Base-by-base conservation (phyloP, 2,113 vertebrate genomes). In the Hylia prasina region DNA sequence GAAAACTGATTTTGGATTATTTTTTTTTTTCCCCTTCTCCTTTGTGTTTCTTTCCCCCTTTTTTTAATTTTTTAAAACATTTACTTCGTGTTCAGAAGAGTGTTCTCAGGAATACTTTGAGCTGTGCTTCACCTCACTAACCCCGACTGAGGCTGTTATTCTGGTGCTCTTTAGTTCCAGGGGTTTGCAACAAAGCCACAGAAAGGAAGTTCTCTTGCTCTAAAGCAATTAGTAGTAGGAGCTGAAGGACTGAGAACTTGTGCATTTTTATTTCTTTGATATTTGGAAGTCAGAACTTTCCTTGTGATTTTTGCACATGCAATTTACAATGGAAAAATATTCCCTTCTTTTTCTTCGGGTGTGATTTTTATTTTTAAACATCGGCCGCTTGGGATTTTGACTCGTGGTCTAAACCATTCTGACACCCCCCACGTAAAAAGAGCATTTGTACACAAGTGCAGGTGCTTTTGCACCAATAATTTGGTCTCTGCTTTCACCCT, bases 121-220 rank as follows among this genome's bases (percentile, higher is more conserved):
- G 94, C 92, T 87, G 90, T 9, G 9, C 51, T 90, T 97, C 96
- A 94, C 84, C 89, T 95, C 89, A 94, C 95, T 97, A 96, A 95
- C 95, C 95, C 92, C 2, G 1, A 37, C 87, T 93, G 87, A 96
- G 91, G 84, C 96, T 93, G 94, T 96, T 96, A 93, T 95, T 96
- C 93, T 94, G 75, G 77, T 92, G 71, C 82, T 94, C 88, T 94
- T 93, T 70, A 92, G 95, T 94, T 96, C 90, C 88, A 95, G 90
- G 77, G 90, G 51, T 89, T 97, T 94, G 86, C 93, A 93, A 89
- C 92, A 95, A 93, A 96, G 92, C 93, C 82, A 84, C 66, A 84
- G 65, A 93, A 95, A 95, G 93, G 94, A 96, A 94, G 85, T 90
- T 63, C 45, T 94, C 79, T 65, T 88, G 87, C 87, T 96, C 81